Conservation (phyloP, 37 sponge, comb jelly and placozoan species). For the Spongilla lacustris region DNA sequence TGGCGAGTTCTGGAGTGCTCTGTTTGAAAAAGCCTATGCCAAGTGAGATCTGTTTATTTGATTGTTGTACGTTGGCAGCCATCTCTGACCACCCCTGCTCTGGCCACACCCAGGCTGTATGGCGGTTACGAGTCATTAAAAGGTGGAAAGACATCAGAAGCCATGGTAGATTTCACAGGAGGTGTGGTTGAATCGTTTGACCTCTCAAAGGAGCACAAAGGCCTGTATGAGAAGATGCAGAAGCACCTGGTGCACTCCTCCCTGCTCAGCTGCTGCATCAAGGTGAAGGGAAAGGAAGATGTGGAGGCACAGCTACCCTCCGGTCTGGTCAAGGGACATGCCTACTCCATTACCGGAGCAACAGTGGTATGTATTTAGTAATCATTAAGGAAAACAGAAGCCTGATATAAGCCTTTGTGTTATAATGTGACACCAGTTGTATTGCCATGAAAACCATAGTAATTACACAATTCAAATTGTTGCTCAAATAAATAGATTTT, state of each 20-base stretch:
- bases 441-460: no score
- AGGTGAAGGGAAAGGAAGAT: slow-evolving; percentile 20
- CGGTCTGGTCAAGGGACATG: slow-evolving; percentile 87
- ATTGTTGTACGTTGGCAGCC: slow-evolving; percentile 41
- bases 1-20: slow-evolving; percentile 98
- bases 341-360: slow-evolving; percentile 71
- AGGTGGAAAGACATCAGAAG: slow-evolving; percentile 88
- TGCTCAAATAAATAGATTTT: no score
- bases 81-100: slow-evolving; percentile 54
- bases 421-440: no score
- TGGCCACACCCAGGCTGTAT: slow-evolving; percentile 72
- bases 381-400: no score
- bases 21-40: slow-evolving; percentile 98
- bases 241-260: slow-evolving; percentile 26
- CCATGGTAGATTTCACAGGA: slow-evolving; percentile 92
- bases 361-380: slow-evolving; percentile 4
- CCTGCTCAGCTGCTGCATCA: slow-evolving; percentile 88
- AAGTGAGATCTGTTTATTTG: slow-evolving; percentile 51
- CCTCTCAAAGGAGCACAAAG: slow-evolving; percentile 32
- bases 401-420: no score
- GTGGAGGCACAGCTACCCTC: slow-evolving; percentile 63
- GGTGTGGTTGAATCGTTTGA: slow-evolving; percentile 82
- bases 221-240: slow-evolving; percentile 47
- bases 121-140: slow-evolving; percentile 90
- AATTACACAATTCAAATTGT: no score